These are phyloP conservation scores for Trichopoda pennipes DNA, from an alignment of 2,888 invertebrate species.

Conservation along the genomic window DNA sequence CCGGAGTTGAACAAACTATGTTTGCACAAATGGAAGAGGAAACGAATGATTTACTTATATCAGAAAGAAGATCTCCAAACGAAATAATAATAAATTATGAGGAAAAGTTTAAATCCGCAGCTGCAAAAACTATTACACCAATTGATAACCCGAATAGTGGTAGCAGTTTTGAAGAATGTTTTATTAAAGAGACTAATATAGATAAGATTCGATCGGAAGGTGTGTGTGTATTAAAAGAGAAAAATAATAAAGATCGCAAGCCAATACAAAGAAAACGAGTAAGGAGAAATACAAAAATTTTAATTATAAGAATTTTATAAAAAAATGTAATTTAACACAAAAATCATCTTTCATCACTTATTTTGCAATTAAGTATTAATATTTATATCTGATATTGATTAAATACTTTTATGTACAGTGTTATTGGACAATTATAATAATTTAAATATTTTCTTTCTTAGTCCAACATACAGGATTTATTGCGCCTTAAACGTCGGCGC, in stretches of 20 bases:
- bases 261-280: slow-evolving; percentile 49
- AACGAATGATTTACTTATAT: neutral
- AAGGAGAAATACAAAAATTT: neutral
- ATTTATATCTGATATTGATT: no score
- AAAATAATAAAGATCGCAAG: slow-evolving; percentile 6
- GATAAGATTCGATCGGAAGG: slow-evolving; percentile 57
- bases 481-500: slow-evolving; percentile 43
- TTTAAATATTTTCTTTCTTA: neutral
- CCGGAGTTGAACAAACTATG: slow-evolving; percentile 57
- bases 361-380: no score
- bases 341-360: neutral
- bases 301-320: neutral
- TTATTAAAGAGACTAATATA: slow-evolving; percentile 61
- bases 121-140: neutral
- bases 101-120: neutral
- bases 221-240: slow-evolving; percentile 52
- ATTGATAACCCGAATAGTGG: slow-evolving; percentile 12
- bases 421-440: neutral
- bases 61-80: slow-evolving; percentile 22
- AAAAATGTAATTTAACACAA: neutral
- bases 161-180: slow-evolving; percentile 60
- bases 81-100: slow-evolving; percentile 50
- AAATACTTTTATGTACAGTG: no score
- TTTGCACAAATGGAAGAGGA: slow-evolving; percentile 26
- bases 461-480: slow-evolving; percentile 53